phyloP scores from a whole-genome alignment of 2,113 vertebrate species.

The Rostratula benghalensis region DNA sequence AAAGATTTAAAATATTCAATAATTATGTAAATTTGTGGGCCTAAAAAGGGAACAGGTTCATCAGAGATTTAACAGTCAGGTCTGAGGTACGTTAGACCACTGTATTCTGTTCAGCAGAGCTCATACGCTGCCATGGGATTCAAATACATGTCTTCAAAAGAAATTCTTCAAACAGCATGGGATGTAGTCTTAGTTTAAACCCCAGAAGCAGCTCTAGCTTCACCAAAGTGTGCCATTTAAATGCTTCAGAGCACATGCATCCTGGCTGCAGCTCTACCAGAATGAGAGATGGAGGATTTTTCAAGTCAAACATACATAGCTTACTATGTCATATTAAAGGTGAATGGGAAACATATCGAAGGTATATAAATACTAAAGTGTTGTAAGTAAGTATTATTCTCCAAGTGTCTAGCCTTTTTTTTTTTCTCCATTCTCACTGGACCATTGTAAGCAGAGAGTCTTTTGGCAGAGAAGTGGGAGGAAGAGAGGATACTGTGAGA shows the following conservation, averaged over 20 bases:
- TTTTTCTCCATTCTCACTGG: background rate
- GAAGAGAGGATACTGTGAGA: background rate
- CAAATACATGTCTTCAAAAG: background rate
- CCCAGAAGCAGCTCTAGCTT: background rate
- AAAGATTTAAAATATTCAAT: background rate
- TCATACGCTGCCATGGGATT: background rate
- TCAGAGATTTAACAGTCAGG: background rate
- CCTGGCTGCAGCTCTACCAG: background rate
- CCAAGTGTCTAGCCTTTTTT: background rate
- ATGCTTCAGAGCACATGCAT: background rate
- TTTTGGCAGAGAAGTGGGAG: background rate
- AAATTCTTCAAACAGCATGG: background rate
- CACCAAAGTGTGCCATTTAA: background rate
- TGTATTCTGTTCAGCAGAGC: background rate
- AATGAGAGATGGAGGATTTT: background rate
- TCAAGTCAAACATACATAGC: background rate
- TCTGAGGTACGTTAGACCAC: background rate
- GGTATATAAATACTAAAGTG: background rate
- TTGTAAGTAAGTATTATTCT: background rate
- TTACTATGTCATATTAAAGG: background rate
- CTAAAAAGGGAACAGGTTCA: background rate
- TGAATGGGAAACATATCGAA: background rate
- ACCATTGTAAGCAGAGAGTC: background rate
- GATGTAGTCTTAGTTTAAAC: background rate
- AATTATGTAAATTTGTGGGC: background rate